Percentiles rank a stretch among this genome's conserved stretches.
Conservation (phyloP, 1,140 invertebrate genomes). For the Neomicropteryx cornuta region DNA sequence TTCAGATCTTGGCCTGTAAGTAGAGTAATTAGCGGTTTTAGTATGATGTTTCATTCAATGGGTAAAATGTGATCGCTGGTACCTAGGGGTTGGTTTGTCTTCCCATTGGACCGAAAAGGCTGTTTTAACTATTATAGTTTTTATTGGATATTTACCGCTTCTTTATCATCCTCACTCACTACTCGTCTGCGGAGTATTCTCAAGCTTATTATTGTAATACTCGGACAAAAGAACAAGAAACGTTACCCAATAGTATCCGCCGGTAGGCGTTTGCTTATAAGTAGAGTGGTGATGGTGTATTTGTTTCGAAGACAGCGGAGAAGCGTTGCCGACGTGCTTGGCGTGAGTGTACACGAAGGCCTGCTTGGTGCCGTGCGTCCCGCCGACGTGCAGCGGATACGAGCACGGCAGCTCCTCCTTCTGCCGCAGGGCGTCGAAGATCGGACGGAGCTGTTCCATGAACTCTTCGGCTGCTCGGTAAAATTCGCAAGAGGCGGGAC, state of each 20-base stretch:
- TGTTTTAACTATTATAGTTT: no score
- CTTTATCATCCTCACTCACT: no score
- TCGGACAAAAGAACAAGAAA: no score
- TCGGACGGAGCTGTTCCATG: slow-evolving; percentile 85
- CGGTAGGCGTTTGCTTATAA: slow-evolving; percentile 31
- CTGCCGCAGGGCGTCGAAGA: slow-evolving; percentile 83
- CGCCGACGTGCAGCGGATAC: slow-evolving; percentile 73
- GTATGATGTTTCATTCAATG: no score
- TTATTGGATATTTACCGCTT: no score
- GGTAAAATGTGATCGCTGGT: no score
- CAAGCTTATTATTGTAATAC: no score
- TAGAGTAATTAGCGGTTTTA: no score
- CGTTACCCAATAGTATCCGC: slow-evolving; percentile 40
- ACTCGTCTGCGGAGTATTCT: no score
- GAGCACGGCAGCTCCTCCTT: slow-evolving; percentile 78
- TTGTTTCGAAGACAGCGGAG: slow-evolving; percentile 33
- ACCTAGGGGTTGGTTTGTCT: no score
- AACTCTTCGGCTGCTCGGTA: slow-evolving; percentile 75
- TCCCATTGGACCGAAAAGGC: no score
- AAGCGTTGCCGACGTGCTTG: slow-evolving; percentile 36
- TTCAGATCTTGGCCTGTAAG: no score
- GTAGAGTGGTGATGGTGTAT: slow-evolving; percentile 31
- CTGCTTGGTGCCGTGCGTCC: slow-evolving; percentile 42
- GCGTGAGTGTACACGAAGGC: slow-evolving; percentile 40
- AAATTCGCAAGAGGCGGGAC: slow-evolving; percentile 7